Conservation (phyloP, 2,797 vertebrate genomes). For the Martes flavigula region DNA sequence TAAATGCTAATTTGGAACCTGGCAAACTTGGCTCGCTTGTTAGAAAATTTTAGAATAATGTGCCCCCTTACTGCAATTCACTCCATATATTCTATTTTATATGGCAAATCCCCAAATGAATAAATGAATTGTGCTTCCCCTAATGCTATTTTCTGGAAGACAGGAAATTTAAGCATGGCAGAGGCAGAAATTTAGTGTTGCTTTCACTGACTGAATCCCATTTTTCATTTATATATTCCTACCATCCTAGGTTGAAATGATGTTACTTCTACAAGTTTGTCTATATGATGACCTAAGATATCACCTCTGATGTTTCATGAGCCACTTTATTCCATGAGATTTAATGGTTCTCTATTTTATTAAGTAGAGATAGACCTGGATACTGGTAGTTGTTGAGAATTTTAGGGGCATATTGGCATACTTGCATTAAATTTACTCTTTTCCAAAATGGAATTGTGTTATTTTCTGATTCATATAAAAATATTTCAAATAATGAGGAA, state of each 20-base stretch:
- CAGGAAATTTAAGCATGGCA: slow-evolving; percentile 59
- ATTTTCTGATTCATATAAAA: slow-evolving; percentile 35
- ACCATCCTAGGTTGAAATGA: slow-evolving; percentile 45
- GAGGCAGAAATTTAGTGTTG: slow-evolving; percentile 70
- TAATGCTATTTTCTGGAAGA: slow-evolving; percentile 71
- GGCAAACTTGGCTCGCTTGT: slow-evolving; percentile 70
- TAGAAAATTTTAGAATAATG: slow-evolving; percentile 71
- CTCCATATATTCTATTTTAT: slow-evolving; percentile 57
- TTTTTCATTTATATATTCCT: slow-evolving; percentile 71
- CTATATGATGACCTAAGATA: slow-evolving; percentile 47
- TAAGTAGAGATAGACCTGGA: not conserved
- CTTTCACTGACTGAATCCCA: slow-evolving; percentile 72
- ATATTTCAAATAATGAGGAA: slow-evolving; percentile 20
- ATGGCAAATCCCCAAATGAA: slow-evolving; percentile 67
- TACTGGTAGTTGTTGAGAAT: not conserved
- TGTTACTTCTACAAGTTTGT: slow-evolving; percentile 64
- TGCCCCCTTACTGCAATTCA: slow-evolving; percentile 37
- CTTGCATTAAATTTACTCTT: slow-evolving; percentile 11
- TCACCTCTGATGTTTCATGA: slow-evolving; percentile 49
- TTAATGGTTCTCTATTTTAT: slow-evolving; percentile 47
- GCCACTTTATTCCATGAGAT: slow-evolving; percentile 12
- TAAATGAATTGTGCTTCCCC: slow-evolving; percentile 66
- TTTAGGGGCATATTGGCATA: not conserved
- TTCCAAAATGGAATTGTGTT: slow-evolving; percentile 14
- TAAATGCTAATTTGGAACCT: slow-evolving; percentile 70